phyloP scores from a whole-genome alignment of 2,888 invertebrate genomes.

The Lagria hirta region DNA sequence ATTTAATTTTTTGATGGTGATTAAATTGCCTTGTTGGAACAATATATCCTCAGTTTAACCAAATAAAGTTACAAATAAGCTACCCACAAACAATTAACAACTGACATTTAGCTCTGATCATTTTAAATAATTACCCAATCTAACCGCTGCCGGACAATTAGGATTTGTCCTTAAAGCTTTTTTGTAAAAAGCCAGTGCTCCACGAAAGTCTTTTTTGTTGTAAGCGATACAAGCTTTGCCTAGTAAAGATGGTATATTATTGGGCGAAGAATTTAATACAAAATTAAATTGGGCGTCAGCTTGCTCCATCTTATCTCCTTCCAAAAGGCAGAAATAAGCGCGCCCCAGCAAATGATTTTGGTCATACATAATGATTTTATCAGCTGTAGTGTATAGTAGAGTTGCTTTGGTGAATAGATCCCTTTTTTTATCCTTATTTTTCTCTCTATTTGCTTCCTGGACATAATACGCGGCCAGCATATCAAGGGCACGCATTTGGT shows the following conservation, averaged over 20 bases:
- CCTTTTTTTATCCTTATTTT: conserved; percentile 89
- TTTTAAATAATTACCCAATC: conserved; percentile 63
- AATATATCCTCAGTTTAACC: no score
- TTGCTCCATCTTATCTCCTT: conserved; percentile 99
- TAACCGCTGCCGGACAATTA: conserved; percentile 92
- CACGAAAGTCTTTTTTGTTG: conserved; percentile 94
- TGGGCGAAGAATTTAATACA: conserved; percentile 91
- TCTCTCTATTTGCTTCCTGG: conserved; percentile 92
- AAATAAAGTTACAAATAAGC: no score
- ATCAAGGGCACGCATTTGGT: conserved; percentile 96
- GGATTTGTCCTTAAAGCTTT: conserved; percentile 96
- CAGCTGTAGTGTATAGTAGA: conserved; percentile 95
- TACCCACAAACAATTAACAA: no score
- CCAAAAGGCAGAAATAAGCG: conserved; percentile 96
- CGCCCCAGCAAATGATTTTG: conserved; percentile 97
- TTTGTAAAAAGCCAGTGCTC: conserved; percentile 95
- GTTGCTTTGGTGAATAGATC: conserved; percentile 97
- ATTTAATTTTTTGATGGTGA: no score
- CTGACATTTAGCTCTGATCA: conserved; percentile 2
- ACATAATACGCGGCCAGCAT: conserved; percentile 99
- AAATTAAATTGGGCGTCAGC: conserved; percentile 99
- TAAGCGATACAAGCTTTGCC: conserved; percentile 99
- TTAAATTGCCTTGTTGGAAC: no score
- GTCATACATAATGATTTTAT: conserved; percentile 99
- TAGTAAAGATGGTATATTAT: conserved; percentile 93